A percentile compares a stretch with the other conserved stretches of the same genome.
phyloP scores from a whole-genome alignment of 2,888 invertebrate genomes.

The Drosophila atroscutellata region DNA sequence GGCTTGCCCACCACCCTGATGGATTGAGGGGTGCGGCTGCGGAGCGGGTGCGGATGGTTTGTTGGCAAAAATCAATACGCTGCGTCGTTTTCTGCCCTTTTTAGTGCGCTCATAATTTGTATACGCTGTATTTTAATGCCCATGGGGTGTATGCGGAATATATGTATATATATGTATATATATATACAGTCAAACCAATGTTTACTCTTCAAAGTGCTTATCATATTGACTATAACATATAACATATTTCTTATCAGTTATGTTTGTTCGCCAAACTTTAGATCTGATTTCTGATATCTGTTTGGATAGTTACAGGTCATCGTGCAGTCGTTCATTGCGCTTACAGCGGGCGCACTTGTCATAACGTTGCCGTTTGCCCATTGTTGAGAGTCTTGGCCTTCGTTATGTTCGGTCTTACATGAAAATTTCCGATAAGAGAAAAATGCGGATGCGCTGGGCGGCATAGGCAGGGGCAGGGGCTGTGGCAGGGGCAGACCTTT shows the following conservation, averaged over 20 bases:
- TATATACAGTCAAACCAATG: not conserved
- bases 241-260: too few species aligned
- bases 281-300: not conserved
- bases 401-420: slow-evolving; percentile 51
- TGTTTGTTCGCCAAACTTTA: too few species aligned
- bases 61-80: slow-evolving; percentile 64
- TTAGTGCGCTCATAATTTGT: slow-evolving; percentile 62
- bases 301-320: slow-evolving; percentile 16
- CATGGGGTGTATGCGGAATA: not conserved
- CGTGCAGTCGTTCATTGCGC: slow-evolving; percentile 8
- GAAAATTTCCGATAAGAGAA: slow-evolving; percentile 66
- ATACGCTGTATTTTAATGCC: slow-evolving; percentile 37
- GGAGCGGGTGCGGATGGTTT: not conserved
- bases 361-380: slow-evolving; percentile 58
- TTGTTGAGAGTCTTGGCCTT: slow-evolving; percentile 40
- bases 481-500: slow-evolving; percentile 37
- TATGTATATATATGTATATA: too few species aligned
- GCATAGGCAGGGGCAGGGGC: not conserved
- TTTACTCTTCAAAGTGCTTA: not conserved
- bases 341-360: slow-evolving; percentile 24
- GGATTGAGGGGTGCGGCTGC: not conserved
- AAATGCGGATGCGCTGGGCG: slow-evolving; percentile 47
- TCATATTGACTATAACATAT: not conserved
- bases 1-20: not conserved
- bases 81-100: slow-evolving; percentile 35